Base-by-base conservation (phyloP, 2,113 vertebrate species). In the Ptilonorhynchus violaceus region DNA sequence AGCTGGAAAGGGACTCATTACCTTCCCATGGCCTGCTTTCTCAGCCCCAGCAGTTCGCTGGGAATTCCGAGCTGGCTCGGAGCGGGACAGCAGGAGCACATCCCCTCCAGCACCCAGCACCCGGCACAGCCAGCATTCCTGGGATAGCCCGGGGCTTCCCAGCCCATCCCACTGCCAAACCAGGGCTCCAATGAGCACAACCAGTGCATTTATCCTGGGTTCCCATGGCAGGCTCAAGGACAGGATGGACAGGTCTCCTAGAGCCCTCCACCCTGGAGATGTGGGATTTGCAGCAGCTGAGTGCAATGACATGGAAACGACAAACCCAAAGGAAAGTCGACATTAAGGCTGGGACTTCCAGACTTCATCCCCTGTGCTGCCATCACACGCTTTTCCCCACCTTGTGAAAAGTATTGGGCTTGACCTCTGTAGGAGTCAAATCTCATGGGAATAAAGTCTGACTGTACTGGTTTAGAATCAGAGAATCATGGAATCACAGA, bases 231-330 rank as follows among this genome's bases (percentile, higher is more conserved):
- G 11, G 11, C 9, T 8, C 23, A 11, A 55, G 86, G 87, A 5
- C 13, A 18, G n/a, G 4, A 22, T 0, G 3, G 44, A 18, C 19
- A 63, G 3, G 3, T 31, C 25, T 22, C 49, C 14, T 0, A 1
- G 11, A 16, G 15, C 30, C 23, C 59, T 11, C 11, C 18, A 3
- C 9, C 10, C 12, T 5, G 30, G 9, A 27, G 31, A 0, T 4
- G 16, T 0, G 5, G 41, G 28, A 18, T 17, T 44, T 6, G 4
- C 7, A 22, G 77, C 10, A 25, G 49, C 30, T 21, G 2, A 11
- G 13, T 0, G 4, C 10, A 11, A 33, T 2, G 3, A 27, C 46
- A 10, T 0, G 2, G 53, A 6, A 30, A 10, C 3, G 14, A 13
- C 19, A 8, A 24, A 4, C 17, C 15, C 37, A 33, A 33, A 16